Conservation (phyloP, 92 coral and sea anemone species). For the Bergia sp. region DNA sequence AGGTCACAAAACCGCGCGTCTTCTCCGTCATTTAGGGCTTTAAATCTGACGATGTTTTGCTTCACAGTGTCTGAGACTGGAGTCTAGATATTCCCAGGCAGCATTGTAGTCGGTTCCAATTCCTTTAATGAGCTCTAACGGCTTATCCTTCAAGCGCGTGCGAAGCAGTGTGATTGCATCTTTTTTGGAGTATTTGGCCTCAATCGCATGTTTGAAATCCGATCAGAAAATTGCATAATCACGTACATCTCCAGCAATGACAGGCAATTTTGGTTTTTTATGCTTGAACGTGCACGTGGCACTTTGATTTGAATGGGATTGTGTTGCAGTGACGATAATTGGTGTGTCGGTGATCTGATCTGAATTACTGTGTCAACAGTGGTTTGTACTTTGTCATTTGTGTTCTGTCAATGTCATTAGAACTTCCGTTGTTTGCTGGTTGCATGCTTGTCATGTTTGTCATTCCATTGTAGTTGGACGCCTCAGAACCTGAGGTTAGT, state of each 20-base stretch:
- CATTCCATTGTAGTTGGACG: too few species aligned
- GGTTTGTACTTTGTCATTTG: too few species aligned
- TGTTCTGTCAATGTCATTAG: too few species aligned
- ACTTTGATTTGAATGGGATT: too few species aligned
- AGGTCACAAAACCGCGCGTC: slow-evolving; percentile 69
- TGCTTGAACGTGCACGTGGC: slow-evolving; percentile 38
- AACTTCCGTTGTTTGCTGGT: too few species aligned
- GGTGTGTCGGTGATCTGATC: too few species aligned
- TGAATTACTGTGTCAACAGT: too few species aligned
- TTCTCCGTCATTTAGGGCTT: slow-evolving; percentile 54
- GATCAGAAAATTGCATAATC: slow-evolving; percentile 55
- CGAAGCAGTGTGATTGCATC: slow-evolving; percentile 56
- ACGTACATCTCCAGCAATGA: slow-evolving; percentile 61
- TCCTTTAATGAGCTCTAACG: slow-evolving; percentile 36
- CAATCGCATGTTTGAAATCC: slow-evolving; percentile 64
- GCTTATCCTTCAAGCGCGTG: slow-evolving; percentile 43
- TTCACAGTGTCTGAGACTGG: slow-evolving; percentile 33
- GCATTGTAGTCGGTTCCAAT: slow-evolving; percentile 48
- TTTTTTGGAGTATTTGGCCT: slow-evolving; percentile 34
- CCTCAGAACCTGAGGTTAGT: too few species aligned
- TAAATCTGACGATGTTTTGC: slow-evolving; percentile 46
- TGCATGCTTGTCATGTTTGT: too few species aligned
- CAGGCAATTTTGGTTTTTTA: slow-evolving; percentile 68
- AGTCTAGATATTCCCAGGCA: slow-evolving; percentile 60
- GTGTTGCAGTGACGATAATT: too few species aligned